phyloP scores from a whole-genome alignment of 2,888 invertebrate species.

The Andrena camellia region DNA sequence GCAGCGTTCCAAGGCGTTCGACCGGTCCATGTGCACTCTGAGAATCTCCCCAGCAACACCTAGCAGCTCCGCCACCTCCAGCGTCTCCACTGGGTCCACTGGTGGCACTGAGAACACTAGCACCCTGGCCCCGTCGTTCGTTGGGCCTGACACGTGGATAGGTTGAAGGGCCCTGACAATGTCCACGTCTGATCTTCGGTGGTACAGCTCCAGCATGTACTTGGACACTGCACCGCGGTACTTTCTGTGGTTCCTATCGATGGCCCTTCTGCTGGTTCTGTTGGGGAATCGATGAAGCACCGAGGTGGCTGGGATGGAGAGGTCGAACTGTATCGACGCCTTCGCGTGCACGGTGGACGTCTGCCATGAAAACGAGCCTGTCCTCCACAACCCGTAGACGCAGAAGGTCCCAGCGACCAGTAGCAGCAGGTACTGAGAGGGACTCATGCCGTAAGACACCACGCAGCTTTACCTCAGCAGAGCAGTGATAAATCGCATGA shows the following conservation, averaged over 20 bases:
- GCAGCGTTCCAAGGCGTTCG: constrained; percentile 9
- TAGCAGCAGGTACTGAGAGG: constrained; percentile 71
- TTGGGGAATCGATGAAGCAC: constrained; percentile 42
- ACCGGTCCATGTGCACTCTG: constrained; percentile 72
- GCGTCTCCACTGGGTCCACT: constrained; percentile 71
- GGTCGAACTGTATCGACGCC: constrained; percentile 80
- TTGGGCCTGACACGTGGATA: constrained; percentile 73
- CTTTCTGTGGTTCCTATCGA: constrained; percentile 58
- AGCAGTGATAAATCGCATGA: neutral
- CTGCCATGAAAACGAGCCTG: constrained; percentile 68
- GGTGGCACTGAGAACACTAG: constrained; percentile 79
- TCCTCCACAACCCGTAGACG: constrained; percentile 77
- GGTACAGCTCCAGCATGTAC: constrained; percentile 81
- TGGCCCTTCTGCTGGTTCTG: constrained; percentile 45
- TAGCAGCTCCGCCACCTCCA: constrained; percentile 79
- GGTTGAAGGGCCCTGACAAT: constrained; percentile 80
- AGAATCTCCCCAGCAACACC: constrained; percentile 77
- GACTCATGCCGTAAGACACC: constrained; percentile 28
- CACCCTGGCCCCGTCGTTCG: constrained; percentile 74
- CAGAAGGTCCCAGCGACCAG: constrained; percentile 69
- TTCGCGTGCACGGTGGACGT: constrained; percentile 75
- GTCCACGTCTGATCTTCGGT: constrained; percentile 79
- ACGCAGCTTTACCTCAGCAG: neutral
- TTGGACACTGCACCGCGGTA: constrained; percentile 74
- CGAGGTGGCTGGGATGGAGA: constrained; percentile 76